These are phyloP conservation scores for Lacanobia wlatinum DNA, from an alignment of 2,888 invertebrate species.

Conservation along the genomic window DNA sequence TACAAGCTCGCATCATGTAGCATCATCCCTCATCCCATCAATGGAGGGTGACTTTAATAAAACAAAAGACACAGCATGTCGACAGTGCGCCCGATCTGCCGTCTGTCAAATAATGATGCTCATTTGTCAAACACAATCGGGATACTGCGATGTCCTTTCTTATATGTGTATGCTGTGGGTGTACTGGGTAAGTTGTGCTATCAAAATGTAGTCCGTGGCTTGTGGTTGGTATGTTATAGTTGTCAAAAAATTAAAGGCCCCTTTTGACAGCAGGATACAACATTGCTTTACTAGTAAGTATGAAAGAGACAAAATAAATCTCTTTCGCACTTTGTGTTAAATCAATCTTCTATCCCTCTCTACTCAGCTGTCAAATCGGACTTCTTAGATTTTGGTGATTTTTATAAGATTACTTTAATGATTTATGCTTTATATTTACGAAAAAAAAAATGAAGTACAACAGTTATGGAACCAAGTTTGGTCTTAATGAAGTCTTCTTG, in stretches of 20 bases:
- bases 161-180: constrained; percentile 56
- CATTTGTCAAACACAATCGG: constrained; percentile 89
- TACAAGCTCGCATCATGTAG: constrained; percentile 73
- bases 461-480: background rate
- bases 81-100: constrained; percentile 83
- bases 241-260: too few relatives aligned
- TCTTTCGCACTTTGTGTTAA: too few relatives aligned
- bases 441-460: background rate
- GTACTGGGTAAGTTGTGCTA: constrained; percentile 26
- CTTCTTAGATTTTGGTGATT: too few relatives aligned
- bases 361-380: too few relatives aligned
- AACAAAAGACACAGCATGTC: constrained; percentile 89
- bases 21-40: constrained; percentile 79
- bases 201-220: constrained; percentile 30
- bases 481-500: background rate
- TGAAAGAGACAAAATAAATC: too few relatives aligned
- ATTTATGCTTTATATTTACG: background rate
- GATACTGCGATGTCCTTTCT: constrained; percentile 65
- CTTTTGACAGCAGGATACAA: too few relatives aligned
- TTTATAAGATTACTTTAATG: background rate
- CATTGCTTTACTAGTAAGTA: too few relatives aligned
- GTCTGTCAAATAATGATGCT: constrained; percentile 89
- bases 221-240: background rate
- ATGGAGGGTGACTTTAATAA: constrained; percentile 86
- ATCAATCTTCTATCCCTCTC: too few relatives aligned